Evolutionary conservation across 2,888 invertebrate genomes (phyloP).

Genomic region (Isotomurus palustris): DNA sequence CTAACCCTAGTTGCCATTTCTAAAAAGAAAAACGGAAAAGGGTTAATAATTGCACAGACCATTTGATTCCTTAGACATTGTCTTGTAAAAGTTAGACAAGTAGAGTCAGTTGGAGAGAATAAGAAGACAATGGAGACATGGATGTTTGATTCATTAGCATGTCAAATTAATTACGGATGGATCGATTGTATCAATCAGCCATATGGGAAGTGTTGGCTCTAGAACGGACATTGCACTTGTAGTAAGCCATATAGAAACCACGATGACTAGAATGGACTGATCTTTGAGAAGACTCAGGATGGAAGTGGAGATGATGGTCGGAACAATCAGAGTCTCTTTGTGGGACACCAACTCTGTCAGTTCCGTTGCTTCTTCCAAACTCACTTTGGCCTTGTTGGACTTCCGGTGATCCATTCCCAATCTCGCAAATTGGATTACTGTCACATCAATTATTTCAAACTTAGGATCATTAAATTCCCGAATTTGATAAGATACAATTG

Average conservation of each 20-base stretch:
- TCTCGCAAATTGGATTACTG: conserved; percentile 1
- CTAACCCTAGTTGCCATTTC: conserved; percentile 72
- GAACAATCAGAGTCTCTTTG: neutral
- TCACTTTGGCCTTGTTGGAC: neutral
- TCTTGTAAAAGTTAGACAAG: neutral
- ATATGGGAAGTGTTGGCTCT: conserved; percentile 77
- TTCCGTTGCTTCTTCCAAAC: neutral
- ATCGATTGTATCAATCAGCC: conserved; percentile 65
- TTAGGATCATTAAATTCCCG: too few relatives aligned
- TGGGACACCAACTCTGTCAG: neutral
- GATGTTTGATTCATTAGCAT: neutral
- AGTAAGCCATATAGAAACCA: conserved; percentile 67
- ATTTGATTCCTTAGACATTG: too few relatives aligned
- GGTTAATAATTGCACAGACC: too few relatives aligned
- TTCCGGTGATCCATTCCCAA: neutral
- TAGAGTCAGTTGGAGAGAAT: too few relatives aligned
- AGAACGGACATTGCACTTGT: conserved; percentile 77
- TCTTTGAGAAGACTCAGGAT: conserved; percentile 34
- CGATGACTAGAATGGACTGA: conserved; percentile 47
- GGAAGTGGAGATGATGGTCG: conserved; percentile 1
- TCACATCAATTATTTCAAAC: neutral
- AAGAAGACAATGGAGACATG: too few relatives aligned
- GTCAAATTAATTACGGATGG: conserved; percentile 55
- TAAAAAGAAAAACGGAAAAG: conserved; percentile 45
- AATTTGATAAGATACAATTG: neutral